A percentile compares a stretch with the other conserved stretches of the same genome.
Conservation (phyloP, 2,888 invertebrate genomes). For the Orchesella flavescens region DNA sequence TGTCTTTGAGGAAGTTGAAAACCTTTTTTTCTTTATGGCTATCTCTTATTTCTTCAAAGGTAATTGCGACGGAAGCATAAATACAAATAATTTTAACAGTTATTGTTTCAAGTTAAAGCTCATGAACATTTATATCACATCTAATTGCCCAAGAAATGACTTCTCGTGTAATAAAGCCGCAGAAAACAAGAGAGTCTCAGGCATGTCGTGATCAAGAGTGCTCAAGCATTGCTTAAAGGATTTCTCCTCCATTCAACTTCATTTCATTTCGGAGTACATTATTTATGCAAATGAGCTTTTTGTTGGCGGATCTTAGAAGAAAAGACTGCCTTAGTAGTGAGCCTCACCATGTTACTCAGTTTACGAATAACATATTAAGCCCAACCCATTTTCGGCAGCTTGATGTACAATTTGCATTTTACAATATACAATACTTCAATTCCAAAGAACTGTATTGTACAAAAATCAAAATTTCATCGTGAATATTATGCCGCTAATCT, state of each 20-base stretch:
- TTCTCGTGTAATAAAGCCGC: no score
- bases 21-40: no score
- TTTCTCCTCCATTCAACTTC: conserved; percentile 6
- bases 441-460: no score
- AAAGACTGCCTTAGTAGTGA: conserved; percentile 38
- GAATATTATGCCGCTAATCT: no score
- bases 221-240: not conserved
- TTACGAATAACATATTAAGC: conserved; percentile 49
- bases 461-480: no score
- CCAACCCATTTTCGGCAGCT: conserved; percentile 51
- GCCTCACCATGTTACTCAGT: conserved; percentile 11
- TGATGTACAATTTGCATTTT: conserved; percentile 3
- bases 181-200: no score
- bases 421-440: no score
- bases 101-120: conserved; percentile 32
- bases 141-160: no score
- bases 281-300: conserved; percentile 53
- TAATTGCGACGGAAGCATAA: conserved; percentile 34
- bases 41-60: no score
- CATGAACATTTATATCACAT: conserved; percentile 31
- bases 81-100: conserved; percentile 37
- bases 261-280: conserved; percentile 43
- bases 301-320: conserved; percentile 55
- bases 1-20: no score
- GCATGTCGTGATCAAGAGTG: conserved; percentile 3